Base-by-base conservation (phyloP, 1,140 invertebrate species). In the Episyrphus balteatus region DNA sequence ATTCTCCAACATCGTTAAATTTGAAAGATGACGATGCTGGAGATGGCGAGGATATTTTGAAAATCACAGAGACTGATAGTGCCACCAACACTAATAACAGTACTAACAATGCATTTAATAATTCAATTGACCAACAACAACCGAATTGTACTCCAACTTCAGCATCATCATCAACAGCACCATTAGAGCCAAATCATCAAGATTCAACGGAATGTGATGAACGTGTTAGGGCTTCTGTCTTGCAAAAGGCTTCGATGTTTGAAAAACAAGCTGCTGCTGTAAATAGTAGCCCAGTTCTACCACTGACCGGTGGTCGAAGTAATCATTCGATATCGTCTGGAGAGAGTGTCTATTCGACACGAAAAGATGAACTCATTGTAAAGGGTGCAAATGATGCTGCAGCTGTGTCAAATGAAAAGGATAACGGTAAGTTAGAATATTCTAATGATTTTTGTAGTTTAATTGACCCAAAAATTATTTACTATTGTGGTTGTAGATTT, bases 181-280 rank as follows among this genome's bases (percentile, higher is more conserved):
- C 33, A 13, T 32, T 26, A 39, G 43, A 45, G 15, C 13, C 36
- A 14, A n/a, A 37, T 17, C 3, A 37, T 37, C 36, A 45, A 8
- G 45, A 45, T 48, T 39, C 31, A 42, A 48, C 61, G 2, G 59
- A 62, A 13, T 46, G 52, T 26, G 65, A 67, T 30, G 64, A 67
- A 34, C 55, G 60, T 31, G 62, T 60, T 1, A 53, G 61, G 15
- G 65, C 62, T 42, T 68, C 66, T 2, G 66, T 68, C 1, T 43
- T 68, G 33, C 62, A 68, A 32, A 68, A 68, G 51, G 58, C 61
- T 6, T 68, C 66, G 13, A 65, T 68, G 66, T 68, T 68, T 43
- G 66, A 68, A 48, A 68, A 68, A 53, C 58, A 59, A 33, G 65
- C 63, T 30, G 62, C 61, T 7, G 42, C 53, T 11, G 55, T 54